Conservation (phyloP, 2,888 invertebrate genomes). For the Eueremaeus valkanovi region DNA sequence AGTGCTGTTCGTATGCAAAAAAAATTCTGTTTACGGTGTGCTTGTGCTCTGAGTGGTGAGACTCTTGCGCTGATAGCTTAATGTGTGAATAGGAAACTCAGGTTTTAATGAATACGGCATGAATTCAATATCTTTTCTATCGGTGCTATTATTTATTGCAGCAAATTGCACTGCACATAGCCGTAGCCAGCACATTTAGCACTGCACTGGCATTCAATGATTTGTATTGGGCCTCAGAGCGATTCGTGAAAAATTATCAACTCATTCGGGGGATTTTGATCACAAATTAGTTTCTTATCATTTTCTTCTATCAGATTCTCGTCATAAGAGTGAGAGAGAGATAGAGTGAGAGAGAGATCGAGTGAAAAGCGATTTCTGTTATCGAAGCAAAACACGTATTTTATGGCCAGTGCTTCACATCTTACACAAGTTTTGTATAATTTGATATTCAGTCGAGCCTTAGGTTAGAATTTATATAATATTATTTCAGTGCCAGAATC, state of each 20-base stretch:
- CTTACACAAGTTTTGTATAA: constrained; percentile 28
- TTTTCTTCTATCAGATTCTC: constrained; percentile 23
- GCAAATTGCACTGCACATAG: background rate
- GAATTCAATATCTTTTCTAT: constrained; percentile 34
- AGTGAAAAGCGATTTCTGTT: constrained; percentile 1
- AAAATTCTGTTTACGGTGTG: background rate
- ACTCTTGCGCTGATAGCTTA: background rate
- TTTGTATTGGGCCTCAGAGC: constrained; percentile 22
- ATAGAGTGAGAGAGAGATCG: no score
- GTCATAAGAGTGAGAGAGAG: background rate
- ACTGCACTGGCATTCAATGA: background rate
- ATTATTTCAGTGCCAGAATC: background rate
- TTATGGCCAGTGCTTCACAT: constrained; percentile 23
- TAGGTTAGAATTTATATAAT: constrained; percentile 10
- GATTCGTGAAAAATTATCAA: constrained; percentile 30
- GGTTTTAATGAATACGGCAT: constrained; percentile 29
- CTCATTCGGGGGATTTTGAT: background rate
- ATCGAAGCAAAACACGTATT: constrained; percentile 16
- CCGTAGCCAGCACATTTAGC: background rate
- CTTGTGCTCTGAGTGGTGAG: background rate
- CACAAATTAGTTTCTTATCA: constrained; percentile 32
- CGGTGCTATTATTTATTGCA: constrained; percentile 32
- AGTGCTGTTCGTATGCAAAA: background rate
- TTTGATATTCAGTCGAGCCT: constrained; percentile 23
- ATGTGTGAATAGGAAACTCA: constrained; percentile 29